A percentile compares a stretch with the other conserved stretches of the same genome.
Conservation (phyloP, 2,797 vertebrate species). For the Molossus alvarezi region DNA sequence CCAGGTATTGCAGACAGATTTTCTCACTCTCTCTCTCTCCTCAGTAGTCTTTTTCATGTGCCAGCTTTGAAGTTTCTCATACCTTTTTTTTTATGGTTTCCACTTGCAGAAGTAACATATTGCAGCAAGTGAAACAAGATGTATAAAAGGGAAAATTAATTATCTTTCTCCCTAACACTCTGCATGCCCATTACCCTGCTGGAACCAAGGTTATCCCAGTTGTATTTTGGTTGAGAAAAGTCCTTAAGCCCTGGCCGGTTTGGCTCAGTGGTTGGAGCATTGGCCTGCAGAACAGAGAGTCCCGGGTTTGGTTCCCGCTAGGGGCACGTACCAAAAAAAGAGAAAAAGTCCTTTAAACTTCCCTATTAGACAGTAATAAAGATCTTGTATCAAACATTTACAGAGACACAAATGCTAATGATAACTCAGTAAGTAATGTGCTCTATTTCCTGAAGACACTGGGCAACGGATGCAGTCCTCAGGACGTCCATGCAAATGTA, state of each 20-base stretch:
- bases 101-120: slow-evolving; percentile 38
- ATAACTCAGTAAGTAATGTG: not conserved
- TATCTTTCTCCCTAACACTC: not conserved
- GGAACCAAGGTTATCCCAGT: not conserved
- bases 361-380: not conserved
- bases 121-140: slow-evolving; percentile 34
- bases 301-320: too few relatives aligned
- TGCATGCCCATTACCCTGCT: not conserved
- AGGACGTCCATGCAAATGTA: not conserved
- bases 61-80: not conserved
- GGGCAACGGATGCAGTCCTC: not conserved
- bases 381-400: not conserved
- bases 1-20: not conserved
- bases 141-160: slow-evolving; percentile 57
- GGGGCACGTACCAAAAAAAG: too few relatives aligned
- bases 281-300: too few relatives aligned
- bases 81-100: not conserved
- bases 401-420: not conserved
- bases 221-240: slow-evolving; percentile 31
- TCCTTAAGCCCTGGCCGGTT: not conserved
- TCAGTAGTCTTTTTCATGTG: not conserved
- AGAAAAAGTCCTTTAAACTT: not conserved
- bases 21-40: not conserved
- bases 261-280: too few relatives aligned
- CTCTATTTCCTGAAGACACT: not conserved